Evolutionary conservation across 2,888 invertebrate species (phyloP).

Genomic region (Capitulum mitella): DNA sequence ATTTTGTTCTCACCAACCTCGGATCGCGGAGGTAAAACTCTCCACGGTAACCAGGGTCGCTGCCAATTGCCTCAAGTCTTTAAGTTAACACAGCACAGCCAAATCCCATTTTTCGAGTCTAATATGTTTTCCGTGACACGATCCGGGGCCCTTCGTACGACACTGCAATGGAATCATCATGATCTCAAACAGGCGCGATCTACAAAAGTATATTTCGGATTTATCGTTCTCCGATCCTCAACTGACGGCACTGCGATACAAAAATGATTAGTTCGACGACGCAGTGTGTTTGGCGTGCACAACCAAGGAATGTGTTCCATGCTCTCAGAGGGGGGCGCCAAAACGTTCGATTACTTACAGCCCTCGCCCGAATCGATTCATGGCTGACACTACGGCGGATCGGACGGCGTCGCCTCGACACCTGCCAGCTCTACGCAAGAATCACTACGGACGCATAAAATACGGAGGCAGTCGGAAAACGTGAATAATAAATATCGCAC

Average conservation of each 20-base stretch:
- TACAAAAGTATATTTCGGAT: constrained; percentile 10
- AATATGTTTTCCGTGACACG: not conserved
- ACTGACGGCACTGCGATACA: not conserved
- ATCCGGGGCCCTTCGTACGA: not conserved
- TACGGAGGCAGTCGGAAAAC: not conserved
- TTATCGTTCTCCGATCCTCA: not conserved
- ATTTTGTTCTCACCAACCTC: too few species aligned
- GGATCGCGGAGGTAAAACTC: too few species aligned
- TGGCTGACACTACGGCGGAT: too few species aligned
- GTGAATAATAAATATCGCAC: not conserved
- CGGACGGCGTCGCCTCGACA: too few species aligned
- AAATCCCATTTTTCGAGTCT: not conserved
- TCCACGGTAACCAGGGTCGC: too few species aligned
- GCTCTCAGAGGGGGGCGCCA: too few species aligned
- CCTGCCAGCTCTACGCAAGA: too few species aligned
- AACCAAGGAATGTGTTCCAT: not conserved
- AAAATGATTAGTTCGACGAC: constrained; percentile 12
- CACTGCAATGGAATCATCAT: not conserved
- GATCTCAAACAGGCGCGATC: not conserved
- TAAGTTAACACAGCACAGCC: not conserved
- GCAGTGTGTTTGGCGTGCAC: not conserved
- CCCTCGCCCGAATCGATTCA: not conserved
- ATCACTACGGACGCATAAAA: not conserved
- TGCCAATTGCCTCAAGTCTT: too few species aligned
- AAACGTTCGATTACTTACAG: too few species aligned